A percentile compares a stretch with the other conserved stretches of the same genome.
Conservation (phyloP, 2,113 vertebrate species). For the Proterorhinus semilunaris region DNA sequence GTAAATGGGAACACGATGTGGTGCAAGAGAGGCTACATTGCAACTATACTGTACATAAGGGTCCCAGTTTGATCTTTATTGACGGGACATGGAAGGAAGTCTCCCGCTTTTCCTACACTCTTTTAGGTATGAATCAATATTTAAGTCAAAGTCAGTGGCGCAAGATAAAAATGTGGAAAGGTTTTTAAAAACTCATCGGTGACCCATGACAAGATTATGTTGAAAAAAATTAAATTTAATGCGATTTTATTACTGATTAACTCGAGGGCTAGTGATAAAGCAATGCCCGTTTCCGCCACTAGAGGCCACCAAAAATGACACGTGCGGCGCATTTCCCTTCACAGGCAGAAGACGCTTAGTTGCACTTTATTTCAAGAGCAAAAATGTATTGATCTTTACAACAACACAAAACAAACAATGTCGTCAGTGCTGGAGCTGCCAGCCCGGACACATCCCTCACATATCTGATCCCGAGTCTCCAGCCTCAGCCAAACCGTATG, state of each 20-base stretch:
- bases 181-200: too few relatives aligned
- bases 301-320: neutral
- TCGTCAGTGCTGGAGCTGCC: neutral
- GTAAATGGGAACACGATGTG: too few relatives aligned
- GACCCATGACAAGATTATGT: too few relatives aligned
- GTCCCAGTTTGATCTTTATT: too few relatives aligned
- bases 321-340: neutral
- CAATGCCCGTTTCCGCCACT: neutral
- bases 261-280: neutral
- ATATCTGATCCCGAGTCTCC: neutral
- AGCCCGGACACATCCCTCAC: neutral
- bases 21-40: too few relatives aligned
- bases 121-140: too few relatives aligned
- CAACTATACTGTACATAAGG: too few relatives aligned
- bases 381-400: neutral
- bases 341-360: neutral
- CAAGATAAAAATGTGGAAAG: too few relatives aligned
- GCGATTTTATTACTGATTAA: neutral
- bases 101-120: too few relatives aligned
- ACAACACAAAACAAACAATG: neutral
- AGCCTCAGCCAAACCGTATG: neutral
- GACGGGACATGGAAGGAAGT: too few relatives aligned
- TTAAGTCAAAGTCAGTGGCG: too few relatives aligned
- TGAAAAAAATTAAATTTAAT: too few relatives aligned
- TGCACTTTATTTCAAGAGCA: neutral